These are phyloP conservation scores for Crotophaga sulcirostris DNA, from an alignment of 2,113 vertebrate genomes.

Conservation along the genomic window DNA sequence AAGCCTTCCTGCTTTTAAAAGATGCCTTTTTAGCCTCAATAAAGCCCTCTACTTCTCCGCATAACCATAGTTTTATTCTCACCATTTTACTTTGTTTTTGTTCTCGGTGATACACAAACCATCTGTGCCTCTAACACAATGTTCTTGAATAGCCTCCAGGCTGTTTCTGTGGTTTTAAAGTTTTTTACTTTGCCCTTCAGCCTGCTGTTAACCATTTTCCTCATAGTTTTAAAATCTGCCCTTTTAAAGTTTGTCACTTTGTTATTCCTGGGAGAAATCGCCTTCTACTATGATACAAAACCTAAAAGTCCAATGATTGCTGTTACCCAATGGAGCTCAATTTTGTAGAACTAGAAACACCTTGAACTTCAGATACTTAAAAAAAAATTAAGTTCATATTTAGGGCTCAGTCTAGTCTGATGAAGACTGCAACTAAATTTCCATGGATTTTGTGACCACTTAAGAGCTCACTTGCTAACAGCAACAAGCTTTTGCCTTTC, in stretches of 20 bases:
- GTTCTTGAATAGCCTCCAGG: conserved; percentile 74
- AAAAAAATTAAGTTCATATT: neutral
- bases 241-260: conserved; percentile 58
- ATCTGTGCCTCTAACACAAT: conserved; percentile 73
- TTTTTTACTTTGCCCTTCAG: conserved; percentile 73
- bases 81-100: conserved; percentile 60
- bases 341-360: neutral
- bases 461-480: neutral
- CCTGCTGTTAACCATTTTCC: conserved; percentile 69
- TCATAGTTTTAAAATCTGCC: conserved; percentile 66
- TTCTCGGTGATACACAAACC: conserved; percentile 67
- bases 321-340: neutral
- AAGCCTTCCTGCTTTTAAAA: conserved; percentile 25
- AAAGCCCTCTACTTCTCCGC: conserved; percentile 24
- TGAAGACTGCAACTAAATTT: neutral
- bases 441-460: neutral
- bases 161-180: conserved; percentile 69
- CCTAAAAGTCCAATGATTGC: neutral
- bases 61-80: conserved; percentile 58
- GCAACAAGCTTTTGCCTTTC: neutral
- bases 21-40: conserved; percentile 15
- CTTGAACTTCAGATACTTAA: neutral
- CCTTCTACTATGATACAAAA: neutral
- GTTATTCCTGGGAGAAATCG: neutral
- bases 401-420: neutral